Conservation (phyloP, 2,113 vertebrate species). For the Scolopax mira region DNA sequence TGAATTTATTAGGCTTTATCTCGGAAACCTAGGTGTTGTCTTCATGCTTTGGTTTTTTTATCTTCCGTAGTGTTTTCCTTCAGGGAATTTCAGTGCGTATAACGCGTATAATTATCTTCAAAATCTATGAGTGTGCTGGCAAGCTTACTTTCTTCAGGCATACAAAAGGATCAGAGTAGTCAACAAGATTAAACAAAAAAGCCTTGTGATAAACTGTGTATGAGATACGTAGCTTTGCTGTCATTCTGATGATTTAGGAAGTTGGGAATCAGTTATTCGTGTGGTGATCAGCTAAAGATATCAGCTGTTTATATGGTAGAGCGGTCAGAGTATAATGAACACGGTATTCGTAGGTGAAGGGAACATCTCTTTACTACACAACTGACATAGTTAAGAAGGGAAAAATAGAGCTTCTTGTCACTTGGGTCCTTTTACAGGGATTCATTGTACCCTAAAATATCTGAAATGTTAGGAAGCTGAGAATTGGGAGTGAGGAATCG, state of each 20-base stretch:
- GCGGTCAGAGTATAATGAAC: background rate
- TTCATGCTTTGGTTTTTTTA: background rate
- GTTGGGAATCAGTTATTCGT: background rate
- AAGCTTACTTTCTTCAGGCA: background rate
- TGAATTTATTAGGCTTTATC: constrained; percentile 37
- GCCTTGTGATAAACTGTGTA: background rate
- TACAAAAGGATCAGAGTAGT: background rate
- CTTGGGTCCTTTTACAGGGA: background rate
- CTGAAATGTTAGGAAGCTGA: background rate
- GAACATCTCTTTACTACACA: background rate
- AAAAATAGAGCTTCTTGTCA: background rate
- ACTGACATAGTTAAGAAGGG: background rate
- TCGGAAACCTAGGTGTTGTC: background rate
- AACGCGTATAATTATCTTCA: background rate
- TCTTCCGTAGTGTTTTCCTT: background rate
- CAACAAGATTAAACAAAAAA: background rate
- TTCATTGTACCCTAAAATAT: background rate
- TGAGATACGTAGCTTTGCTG: background rate
- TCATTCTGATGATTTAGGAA: background rate
- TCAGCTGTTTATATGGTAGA: background rate
- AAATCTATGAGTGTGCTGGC: background rate
- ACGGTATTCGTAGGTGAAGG: background rate
- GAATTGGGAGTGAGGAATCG: background rate
- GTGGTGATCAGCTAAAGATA: background rate
- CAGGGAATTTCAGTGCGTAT: background rate